Evolutionary conservation across 2,113 vertebrate species (phyloP).

Genomic region (Cromileptes altivelis): DNA sequence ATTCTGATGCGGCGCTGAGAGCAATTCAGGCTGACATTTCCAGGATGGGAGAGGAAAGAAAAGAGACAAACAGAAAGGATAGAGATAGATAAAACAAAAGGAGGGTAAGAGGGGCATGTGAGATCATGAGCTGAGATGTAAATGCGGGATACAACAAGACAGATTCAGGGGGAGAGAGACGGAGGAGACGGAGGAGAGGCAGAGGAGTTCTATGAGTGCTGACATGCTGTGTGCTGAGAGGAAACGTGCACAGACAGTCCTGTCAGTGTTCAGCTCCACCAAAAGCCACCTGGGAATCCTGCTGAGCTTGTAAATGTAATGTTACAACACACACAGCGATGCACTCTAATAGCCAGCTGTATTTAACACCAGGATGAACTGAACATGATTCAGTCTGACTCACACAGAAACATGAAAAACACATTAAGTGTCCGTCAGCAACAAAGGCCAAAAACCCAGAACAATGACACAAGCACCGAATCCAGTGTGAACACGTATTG

Average conservation of each 20-base stretch:
- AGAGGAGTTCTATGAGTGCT: slow-evolving; percentile 38
- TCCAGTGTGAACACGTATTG: slow-evolving; percentile 59
- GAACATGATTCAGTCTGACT: not conserved
- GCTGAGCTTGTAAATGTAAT: slow-evolving; percentile 40
- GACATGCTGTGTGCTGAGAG: slow-evolving; percentile 41
- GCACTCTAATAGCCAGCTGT: not conserved
- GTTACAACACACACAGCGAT: not conserved
- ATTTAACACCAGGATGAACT: slow-evolving; percentile 3
- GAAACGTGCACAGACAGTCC: slow-evolving; percentile 47
- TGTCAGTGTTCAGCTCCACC: slow-evolving; percentile 25
- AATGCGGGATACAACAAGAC: not conserved
- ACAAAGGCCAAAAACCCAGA: no score
- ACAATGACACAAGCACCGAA: slow-evolving; percentile 4
- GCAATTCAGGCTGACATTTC: slow-evolving; percentile 9
- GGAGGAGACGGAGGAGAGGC: not conserved
- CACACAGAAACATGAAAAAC: not conserved
- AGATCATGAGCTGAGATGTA: not conserved
- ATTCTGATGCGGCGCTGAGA: not conserved
- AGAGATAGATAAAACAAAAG: not conserved
- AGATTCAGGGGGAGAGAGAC: not conserved
- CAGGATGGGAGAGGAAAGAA: not conserved
- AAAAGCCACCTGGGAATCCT: slow-evolving; percentile 53
- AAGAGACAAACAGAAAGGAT: not conserved
- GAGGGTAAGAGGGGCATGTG: not conserved
- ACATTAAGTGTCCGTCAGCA: not conserved